Evolutionary conservation across 2,113 vertebrate genomes (phyloP).

Genomic region (Microcebus griseorufus): DNA sequence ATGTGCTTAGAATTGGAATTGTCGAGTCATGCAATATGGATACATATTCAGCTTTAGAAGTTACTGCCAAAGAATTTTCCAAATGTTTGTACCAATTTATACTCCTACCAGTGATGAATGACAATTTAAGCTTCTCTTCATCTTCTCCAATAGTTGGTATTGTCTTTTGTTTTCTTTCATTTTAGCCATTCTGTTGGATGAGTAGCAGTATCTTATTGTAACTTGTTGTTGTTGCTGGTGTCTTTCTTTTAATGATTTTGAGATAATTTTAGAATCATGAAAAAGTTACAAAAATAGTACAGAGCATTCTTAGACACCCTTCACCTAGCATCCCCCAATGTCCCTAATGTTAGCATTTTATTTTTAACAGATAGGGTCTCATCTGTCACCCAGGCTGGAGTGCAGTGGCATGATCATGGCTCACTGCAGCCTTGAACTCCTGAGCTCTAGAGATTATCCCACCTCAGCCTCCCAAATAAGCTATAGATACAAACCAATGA

Average conservation of each 20-base stretch:
- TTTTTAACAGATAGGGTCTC: neutral
- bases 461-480: neutral
- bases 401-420: neutral
- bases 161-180: neutral
- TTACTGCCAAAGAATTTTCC: neutral
- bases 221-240: neutral
- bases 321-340: neutral
- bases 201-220: neutral
- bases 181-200: neutral
- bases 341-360: neutral
- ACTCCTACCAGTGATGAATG: neutral
- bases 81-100: neutral
- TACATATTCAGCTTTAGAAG: neutral
- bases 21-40: neutral
- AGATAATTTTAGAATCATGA: conserved; percentile 1
- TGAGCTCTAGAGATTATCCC: neutral
- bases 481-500: too few relatives aligned
- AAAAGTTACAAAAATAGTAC: neutral
- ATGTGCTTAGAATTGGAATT: neutral
- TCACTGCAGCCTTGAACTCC: neutral
- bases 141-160: neutral
- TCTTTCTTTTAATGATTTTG: conserved; percentile 11
- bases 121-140: neutral
- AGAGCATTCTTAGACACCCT: neutral
- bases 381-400: neutral